These are phyloP conservation scores for Clostera curtula DNA, from an alignment of 2,888 invertebrate genomes.

Conservation along the genomic window DNA sequence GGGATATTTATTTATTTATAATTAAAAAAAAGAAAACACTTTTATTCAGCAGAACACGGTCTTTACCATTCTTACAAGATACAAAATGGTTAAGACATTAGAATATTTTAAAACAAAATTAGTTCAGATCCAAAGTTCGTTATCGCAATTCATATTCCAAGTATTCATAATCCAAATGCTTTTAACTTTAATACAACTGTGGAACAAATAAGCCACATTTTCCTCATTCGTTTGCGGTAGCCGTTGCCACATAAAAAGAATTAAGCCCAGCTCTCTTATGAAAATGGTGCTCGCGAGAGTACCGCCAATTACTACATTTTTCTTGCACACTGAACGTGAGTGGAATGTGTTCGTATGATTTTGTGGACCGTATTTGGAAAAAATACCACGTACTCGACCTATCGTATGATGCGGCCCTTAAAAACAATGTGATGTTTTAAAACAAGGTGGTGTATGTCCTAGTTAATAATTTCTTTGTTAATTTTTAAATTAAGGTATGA, in stretches of 20 bases:
- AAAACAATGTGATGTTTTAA: constrained; percentile 4
- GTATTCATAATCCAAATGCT: too few species aligned
- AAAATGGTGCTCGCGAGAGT: constrained; percentile 5
- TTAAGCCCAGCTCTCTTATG: constrained; percentile 4
- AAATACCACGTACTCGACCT: constrained; percentile 1
- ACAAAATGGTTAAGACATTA: too few species aligned
- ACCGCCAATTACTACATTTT: constrained; percentile 10
- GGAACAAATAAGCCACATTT: constrained; percentile 4
- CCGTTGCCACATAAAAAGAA: constrained; percentile 7
- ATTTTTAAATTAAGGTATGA: too few species aligned
- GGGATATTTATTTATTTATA: too few species aligned
- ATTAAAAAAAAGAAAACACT: too few species aligned
- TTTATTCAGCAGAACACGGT: neutral
- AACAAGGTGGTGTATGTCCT: neutral
- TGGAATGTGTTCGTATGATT: constrained; percentile 7
- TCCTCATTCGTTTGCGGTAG: constrained; percentile 13
- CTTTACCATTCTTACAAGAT: neutral
- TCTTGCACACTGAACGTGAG: constrained; percentile 11
- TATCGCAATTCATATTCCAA: too few species aligned
- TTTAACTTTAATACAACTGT: too few species aligned
- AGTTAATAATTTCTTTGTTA: too few species aligned
- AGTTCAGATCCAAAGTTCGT: too few species aligned
- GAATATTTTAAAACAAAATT: too few species aligned
- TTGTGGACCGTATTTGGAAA: constrained; percentile 2
- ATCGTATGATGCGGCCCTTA: constrained; percentile 5